These are phyloP conservation scores for Diceros bicornis DNA, from an alignment of 2,797 vertebrate genomes.

Conservation along the genomic window DNA sequence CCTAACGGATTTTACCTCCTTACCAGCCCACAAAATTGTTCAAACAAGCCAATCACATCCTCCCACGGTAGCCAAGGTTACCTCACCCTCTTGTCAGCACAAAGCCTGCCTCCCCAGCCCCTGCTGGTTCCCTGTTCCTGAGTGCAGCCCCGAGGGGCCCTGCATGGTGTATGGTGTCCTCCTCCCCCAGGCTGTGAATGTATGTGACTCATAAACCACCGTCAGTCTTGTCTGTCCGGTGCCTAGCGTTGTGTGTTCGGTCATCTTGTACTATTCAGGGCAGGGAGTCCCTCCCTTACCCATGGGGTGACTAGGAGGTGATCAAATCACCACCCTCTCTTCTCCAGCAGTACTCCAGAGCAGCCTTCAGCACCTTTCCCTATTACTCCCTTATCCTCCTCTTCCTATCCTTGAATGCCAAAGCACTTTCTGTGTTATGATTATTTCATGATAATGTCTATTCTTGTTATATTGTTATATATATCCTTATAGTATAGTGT, in stretches of 20 bases:
- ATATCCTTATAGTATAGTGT: no score
- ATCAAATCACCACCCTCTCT: neutral
- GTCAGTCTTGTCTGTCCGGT: neutral
- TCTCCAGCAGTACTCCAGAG: neutral
- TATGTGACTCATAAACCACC: neutral
- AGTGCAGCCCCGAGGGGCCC: neutral
- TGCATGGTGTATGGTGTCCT: neutral
- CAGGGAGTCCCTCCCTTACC: neutral
- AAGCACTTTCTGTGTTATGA: neutral
- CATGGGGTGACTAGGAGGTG: neutral
- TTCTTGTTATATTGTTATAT: no score
- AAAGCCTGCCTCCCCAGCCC: neutral
- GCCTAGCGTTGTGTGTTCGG: neutral
- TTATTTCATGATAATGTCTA: neutral
- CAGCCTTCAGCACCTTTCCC: neutral
- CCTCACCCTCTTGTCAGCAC: neutral
- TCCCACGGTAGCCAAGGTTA: neutral
- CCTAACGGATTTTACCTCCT: neutral
- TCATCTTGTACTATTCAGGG: neutral
- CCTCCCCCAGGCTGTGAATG: neutral
- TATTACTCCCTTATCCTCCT: neutral
- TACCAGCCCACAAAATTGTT: neutral
- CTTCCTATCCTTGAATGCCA: slow-evolving; percentile 1
- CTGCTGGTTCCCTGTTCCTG: neutral
- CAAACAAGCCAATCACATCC: neutral